These are phyloP conservation scores for Rhagoletis pomonella DNA, from an alignment of 1,140 invertebrate species.

Conservation along the genomic window DNA sequence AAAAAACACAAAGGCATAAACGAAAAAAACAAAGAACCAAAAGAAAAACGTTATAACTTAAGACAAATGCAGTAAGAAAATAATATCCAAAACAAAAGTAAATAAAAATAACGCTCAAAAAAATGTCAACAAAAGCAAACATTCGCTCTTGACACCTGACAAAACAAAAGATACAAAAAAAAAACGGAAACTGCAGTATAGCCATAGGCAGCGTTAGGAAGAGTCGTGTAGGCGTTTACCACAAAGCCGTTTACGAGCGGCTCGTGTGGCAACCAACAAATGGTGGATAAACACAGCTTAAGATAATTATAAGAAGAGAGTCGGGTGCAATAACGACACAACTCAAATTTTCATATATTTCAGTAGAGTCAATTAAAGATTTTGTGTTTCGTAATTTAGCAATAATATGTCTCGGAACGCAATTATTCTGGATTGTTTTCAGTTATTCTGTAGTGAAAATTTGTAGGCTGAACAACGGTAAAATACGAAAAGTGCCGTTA, in stretches of 20 bases:
- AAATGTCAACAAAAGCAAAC: constrained; percentile 40
- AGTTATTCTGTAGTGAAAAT: too few species aligned
- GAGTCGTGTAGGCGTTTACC: background rate
- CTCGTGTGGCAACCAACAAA: background rate
- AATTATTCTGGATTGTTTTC: too few species aligned
- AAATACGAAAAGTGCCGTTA: too few species aligned
- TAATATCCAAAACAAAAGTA: background rate
- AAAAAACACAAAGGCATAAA: background rate
- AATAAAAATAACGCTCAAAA: background rate
- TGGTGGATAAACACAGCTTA: constrained; percentile 20
- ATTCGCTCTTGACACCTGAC: background rate
- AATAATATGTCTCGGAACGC: too few species aligned
- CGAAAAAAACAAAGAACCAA: background rate
- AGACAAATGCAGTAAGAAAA: background rate
- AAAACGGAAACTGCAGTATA: background rate
- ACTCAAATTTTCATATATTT: too few species aligned
- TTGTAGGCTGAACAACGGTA: too few species aligned
- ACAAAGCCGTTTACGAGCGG: background rate
- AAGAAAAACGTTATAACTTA: constrained; percentile 1
- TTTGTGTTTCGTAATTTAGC: too few species aligned
- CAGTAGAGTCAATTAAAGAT: too few species aligned
- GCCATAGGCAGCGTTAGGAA: background rate
- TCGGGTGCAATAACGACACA: too few species aligned
- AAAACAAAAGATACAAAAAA: background rate
- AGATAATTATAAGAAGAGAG: constrained; percentile 34